A percentile compares a stretch with the other conserved stretches of the same genome.
phyloP scores from a whole-genome alignment of 2,888 invertebrate genomes.

The Hymenopus coronatus region DNA sequence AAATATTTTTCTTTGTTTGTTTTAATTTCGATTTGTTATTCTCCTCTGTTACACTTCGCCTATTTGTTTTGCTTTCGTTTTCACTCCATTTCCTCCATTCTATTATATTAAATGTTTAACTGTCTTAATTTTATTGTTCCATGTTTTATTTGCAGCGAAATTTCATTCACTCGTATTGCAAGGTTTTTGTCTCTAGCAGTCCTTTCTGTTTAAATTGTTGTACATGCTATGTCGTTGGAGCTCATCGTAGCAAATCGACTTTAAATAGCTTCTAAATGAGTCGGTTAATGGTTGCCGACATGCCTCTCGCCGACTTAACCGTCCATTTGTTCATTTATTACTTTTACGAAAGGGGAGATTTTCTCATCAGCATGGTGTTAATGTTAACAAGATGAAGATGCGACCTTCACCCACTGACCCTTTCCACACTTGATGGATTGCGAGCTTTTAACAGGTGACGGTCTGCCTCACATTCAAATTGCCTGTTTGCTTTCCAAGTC shows the following conservation, averaged over 20 bases:
- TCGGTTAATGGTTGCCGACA: background rate
- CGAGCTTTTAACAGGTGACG: background rate
- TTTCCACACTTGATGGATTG: background rate
- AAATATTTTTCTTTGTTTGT: background rate
- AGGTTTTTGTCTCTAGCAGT: background rate
- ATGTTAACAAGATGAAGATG: background rate
- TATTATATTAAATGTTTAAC: background rate
- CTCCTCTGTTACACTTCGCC: too few species aligned
- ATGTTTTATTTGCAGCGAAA: background rate
- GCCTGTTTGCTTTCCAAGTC: background rate
- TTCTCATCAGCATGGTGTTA: background rate
- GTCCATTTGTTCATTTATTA: slow-evolving; percentile 12
- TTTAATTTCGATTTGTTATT: background rate
- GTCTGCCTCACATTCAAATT: background rate
- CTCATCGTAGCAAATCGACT: background rate
- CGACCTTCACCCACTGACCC: background rate
- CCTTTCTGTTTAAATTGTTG: background rate
- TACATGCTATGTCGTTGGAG: background rate
- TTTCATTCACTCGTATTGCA: too few species aligned
- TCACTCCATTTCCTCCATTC: background rate
- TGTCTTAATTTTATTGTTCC: background rate
- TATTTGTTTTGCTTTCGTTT: background rate
- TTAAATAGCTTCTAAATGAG: background rate
- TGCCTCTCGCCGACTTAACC: background rate
- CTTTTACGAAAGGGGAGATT: background rate